phyloP scores from a whole-genome alignment of 2,888 invertebrate genomes.

The Rhorus exstirpatorius region DNA sequence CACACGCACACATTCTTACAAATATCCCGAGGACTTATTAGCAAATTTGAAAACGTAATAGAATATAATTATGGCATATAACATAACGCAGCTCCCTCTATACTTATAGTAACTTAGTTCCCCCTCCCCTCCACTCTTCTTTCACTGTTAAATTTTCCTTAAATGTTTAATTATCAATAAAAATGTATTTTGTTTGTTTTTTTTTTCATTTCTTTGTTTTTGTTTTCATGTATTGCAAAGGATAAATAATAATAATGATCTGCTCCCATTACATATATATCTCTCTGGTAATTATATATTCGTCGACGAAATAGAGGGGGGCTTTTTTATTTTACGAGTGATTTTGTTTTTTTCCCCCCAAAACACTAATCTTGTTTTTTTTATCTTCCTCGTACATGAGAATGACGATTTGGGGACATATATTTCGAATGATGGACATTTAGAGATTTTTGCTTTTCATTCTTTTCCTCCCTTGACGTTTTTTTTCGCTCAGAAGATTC shows the following conservation, averaged over 20 bases:
- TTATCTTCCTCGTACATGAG: conserved; percentile 22
- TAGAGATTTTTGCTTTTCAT: conserved; percentile 34
- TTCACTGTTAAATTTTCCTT: conserved; percentile 44
- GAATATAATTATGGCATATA: conserved; percentile 75
- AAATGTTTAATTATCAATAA: conserved; percentile 64
- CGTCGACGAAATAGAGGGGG: conserved; percentile 51
- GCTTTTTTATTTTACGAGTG: conserved; percentile 33
- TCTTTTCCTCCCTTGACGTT: conserved; percentile 19
- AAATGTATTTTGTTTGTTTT: conserved; percentile 24
- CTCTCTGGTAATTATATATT: conserved; percentile 11
- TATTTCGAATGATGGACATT: conserved; percentile 50
- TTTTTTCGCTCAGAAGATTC: conserved; percentile 20
- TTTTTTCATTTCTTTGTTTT: background rate
- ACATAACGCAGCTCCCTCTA: conserved; percentile 73
- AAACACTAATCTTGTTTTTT: background rate
- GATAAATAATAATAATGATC: conserved; percentile 64
- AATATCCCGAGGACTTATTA: conserved; percentile 68
- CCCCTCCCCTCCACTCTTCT: conserved; percentile 27
- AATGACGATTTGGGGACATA: conserved; percentile 52
- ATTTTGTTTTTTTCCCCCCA: conserved; percentile 31
- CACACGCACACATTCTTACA: conserved; percentile 47
- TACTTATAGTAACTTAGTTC: conserved; percentile 68
- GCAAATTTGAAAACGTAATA: conserved; percentile 72
- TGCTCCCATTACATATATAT: conserved; percentile 3
- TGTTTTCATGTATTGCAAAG: conserved; percentile 46